Conservation (phyloP, 2,888 invertebrate genomes). For the Idaea dimidiata region DNA sequence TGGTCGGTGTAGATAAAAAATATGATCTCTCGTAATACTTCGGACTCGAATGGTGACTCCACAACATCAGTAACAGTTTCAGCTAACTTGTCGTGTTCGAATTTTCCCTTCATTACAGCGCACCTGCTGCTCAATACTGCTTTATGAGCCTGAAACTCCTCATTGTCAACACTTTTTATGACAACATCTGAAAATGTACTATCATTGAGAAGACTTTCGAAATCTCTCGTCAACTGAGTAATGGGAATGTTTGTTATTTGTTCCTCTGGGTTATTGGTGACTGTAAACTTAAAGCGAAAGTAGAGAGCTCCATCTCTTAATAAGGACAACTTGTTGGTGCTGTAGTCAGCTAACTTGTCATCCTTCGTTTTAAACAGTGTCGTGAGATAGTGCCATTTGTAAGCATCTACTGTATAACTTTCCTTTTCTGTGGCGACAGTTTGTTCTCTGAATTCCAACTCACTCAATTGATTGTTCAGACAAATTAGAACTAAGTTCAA, state of each 20-base stretch:
- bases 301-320: constrained; percentile 65
- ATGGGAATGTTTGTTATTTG: constrained; percentile 50
- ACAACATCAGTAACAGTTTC: constrained; percentile 66
- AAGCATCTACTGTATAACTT: constrained; percentile 65
- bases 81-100: constrained; percentile 64
- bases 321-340: constrained; percentile 57
- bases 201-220: constrained; percentile 61
- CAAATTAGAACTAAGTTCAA: constrained; percentile 65
- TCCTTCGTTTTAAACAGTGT: constrained; percentile 55
- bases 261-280: constrained; percentile 67
- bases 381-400: constrained; percentile 72
- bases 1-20: constrained; percentile 60
- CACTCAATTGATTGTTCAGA: constrained; percentile 41
- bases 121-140: constrained; percentile 68
- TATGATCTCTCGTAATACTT: constrained; percentile 27
- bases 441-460: constrained; percentile 54
- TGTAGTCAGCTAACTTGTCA: constrained; percentile 53
- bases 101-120: constrained; percentile 68
- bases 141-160: constrained; percentile 67
- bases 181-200: constrained; percentile 68
- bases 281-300: constrained; percentile 67
- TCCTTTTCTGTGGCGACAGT: constrained; percentile 63
- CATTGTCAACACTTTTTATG: constrained; percentile 64
- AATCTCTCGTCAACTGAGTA: constrained; percentile 63
- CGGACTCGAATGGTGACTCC: constrained; percentile 63